Evolutionary conservation across 2,888 invertebrate genomes (phyloP).

Genomic region (Phyllotreta striolata): DNA sequence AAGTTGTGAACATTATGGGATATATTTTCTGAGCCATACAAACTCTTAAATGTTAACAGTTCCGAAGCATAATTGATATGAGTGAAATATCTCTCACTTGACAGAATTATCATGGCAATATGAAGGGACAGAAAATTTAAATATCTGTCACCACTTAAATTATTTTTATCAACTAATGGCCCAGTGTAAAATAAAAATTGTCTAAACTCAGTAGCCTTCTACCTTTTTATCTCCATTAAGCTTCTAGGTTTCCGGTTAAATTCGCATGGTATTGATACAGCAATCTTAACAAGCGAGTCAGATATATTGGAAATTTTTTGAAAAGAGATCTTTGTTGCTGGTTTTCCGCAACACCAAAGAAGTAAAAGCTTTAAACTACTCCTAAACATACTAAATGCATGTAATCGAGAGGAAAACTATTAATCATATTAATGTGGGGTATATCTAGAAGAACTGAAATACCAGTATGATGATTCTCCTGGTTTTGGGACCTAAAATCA

Average conservation of each 20-base stretch:
- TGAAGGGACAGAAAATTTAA: constrained; percentile 10
- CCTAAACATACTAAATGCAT: neutral
- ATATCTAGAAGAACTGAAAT: neutral
- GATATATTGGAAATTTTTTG: neutral
- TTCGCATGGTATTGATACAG: neutral
- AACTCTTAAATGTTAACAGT: no score
- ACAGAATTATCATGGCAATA: constrained; percentile 7
- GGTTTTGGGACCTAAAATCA: neutral
- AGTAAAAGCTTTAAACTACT: neutral
- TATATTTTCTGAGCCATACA: no score
- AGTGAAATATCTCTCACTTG: no score
- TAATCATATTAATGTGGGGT: neutral
- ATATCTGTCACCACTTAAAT: constrained; percentile 4
- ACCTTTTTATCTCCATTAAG: neutral
- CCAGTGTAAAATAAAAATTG: constrained; percentile 8
- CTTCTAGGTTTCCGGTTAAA: constrained; percentile 3
- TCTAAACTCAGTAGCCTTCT: constrained; percentile 5
- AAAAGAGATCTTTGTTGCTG: neutral
- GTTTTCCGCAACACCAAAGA: constrained; percentile 1
- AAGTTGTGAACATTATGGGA: no score
- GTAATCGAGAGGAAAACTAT: neutral
- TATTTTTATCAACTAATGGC: constrained; percentile 4
- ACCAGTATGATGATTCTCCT: neutral
- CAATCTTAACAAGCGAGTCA: neutral
- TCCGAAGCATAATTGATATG: no score